Evolutionary conservation across 2,797 vertebrate genomes (phyloP), one percentile per base, ranked within the genome.

Genomic region (Tenualosa ilisha): DNA sequence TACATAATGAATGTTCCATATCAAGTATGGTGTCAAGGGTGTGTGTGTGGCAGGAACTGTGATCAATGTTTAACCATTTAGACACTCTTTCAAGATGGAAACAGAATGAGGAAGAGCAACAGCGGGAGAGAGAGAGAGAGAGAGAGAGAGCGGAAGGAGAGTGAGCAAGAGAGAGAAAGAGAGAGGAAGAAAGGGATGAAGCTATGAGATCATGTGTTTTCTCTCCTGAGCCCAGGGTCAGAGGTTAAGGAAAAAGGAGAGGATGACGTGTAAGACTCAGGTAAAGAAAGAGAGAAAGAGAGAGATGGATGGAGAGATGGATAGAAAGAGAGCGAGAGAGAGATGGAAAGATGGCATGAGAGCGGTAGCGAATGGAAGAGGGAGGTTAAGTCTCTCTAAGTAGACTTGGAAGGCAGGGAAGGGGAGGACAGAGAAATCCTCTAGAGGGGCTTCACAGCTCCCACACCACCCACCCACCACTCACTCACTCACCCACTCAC

Each of bases 171-270:
- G 26, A 12, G 5, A 26, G 68, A 17, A 3, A 15, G 68, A 26
- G 37, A 37, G 68, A 75, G 31, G 37, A 40, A 37, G 63, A 68
- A 68, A 68, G 63, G 2, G 11, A 68, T 37, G 37, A 37, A 75
- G 15, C 37, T 43, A 43, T 75, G 68, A 75, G 37, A 17, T 75
- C 37, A 75, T 75, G 68, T 75, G 17, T 75, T 75, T 75, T 75
- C 68, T 75, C 37, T 43, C 68, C 68, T 20, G 13, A 43, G 9
- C 15, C 13, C 6, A 20, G 37, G 68, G 68, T 75, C 68, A 75
- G 37, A 40, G 68, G 68, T 75, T 7, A 75, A 75, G 68, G 68
- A 43, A 43, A 31, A 43, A 9, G 68, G 68, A 75, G 37, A 43
- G 68, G 37, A 75, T 75, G 68, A 75, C 37, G 68, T 13, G 50